Base-by-base conservation (phyloP, 2,797 vertebrate genomes). In the Neopelma chrysocephalum region DNA sequence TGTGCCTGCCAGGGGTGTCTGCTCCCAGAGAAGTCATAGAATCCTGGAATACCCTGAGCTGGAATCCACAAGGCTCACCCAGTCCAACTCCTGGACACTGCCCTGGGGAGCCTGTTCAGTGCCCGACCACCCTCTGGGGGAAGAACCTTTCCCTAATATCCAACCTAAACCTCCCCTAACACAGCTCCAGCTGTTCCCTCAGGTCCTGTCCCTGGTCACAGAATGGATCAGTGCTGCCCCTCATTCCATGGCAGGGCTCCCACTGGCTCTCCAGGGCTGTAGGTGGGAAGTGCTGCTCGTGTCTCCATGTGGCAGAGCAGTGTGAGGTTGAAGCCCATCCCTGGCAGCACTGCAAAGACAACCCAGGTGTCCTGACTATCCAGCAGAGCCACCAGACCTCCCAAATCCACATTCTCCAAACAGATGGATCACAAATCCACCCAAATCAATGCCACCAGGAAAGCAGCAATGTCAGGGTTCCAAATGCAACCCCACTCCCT, bases 1-100 rank as follows among this genome's bases (percentile, higher is more conserved):
- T 19, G 51, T 7, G n/a, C n/a, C 1, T 38, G 32, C 58, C 64
- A 38, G 40, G 0, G 0, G 31, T 50, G 34, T 32, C 73, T 72
- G 36, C 45, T 83, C 36, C 29, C 0, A 3, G 25, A 32, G 48
- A 3, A 20, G 26, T 2, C 45, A 34, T 14, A 26, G n/a, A 29
- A 68, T 68, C 47, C 18, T 22, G 6, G 42, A 78, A 32, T 15
- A 23, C 34, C 50, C 43, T 32, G 26, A 56, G 25, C 17, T 64
- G n/a, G 34, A 36, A 70, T 3, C 25, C 65, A 19, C 20, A 5
- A 36, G 50, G 42, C 42, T 64, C 57, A 79, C 36, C 31, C 8
- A 42, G 29, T 11, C 56, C 56, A 61, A 1, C 34, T 4, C 10
- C 22, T 12, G 57, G 13, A 36, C n/a, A 68, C 25, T 61, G 25